Percentiles rank a stretch among this genome's conserved stretches.
These are phyloP conservation scores for Rostratula benghalensis DNA, from an alignment of 2,113 vertebrate genomes.

Conservation along the genomic window DNA sequence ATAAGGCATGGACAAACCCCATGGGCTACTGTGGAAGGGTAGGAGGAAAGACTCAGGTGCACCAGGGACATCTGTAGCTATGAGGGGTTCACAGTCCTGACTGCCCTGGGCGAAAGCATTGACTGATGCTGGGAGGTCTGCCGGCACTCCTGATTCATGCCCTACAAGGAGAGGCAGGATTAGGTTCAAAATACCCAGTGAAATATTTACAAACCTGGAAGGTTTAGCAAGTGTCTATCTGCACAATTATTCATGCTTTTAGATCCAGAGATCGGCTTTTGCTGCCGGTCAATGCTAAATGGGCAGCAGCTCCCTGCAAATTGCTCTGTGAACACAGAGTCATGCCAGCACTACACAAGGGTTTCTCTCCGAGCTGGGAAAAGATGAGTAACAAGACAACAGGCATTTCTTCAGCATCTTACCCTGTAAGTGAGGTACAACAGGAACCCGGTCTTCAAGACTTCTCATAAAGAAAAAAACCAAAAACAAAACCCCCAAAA, in stretches of 20 bases:
- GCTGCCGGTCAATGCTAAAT: background rate
- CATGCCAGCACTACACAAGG: background rate
- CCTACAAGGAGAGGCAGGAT: background rate
- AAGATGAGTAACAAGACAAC: background rate
- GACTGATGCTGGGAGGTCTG: background rate
- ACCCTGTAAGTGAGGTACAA: background rate
- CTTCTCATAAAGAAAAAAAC: background rate
- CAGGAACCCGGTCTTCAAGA: background rate
- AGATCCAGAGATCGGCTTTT: background rate
- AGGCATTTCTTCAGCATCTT: background rate
- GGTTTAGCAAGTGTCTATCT: background rate
- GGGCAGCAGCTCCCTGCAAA: background rate
- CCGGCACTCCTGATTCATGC: background rate
- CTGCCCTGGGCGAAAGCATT: background rate
- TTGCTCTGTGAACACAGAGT: background rate
- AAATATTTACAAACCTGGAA: background rate
- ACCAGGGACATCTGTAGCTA: background rate
- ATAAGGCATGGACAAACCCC: background rate
- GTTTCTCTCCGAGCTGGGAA: background rate
- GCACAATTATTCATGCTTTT: background rate
- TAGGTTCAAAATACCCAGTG: background rate
- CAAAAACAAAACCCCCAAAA: no score
- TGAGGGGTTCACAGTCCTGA: background rate
- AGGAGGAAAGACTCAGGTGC: background rate
- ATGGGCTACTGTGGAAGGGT: background rate